phyloP scores from a whole-genome alignment of 2,113 vertebrate genomes.

The Petromus typicus region DNA sequence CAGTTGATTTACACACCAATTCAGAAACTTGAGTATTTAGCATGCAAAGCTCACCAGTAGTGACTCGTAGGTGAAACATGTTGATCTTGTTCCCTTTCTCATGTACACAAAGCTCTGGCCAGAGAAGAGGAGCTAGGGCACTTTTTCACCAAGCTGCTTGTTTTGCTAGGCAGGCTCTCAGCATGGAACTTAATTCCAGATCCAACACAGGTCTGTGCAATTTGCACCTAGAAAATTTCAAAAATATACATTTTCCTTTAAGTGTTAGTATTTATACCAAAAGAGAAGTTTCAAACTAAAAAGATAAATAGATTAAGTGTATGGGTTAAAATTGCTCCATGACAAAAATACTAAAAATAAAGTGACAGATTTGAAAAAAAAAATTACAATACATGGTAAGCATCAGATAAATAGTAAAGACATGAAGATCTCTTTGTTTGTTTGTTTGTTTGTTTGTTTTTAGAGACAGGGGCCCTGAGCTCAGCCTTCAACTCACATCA shows the following conservation, averaged over 20 bases:
- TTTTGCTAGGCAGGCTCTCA: neutral
- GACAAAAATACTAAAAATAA: slow-evolving; percentile 21
- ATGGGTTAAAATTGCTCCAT: neutral
- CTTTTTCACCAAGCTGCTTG: neutral
- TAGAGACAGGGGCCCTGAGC: too few relatives aligned
- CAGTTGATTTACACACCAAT: neutral
- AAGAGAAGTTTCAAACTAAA: neutral
- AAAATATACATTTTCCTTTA: neutral
- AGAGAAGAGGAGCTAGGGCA: neutral
- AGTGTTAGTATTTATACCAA: slow-evolving; percentile 12
- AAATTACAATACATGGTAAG: neutral
- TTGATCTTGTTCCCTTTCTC: neutral
- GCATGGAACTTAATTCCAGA: neutral
- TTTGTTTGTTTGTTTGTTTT: too few relatives aligned
- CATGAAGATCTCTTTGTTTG: neutral
- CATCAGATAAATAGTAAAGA: slow-evolving; percentile 18
- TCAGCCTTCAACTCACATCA: too few relatives aligned
- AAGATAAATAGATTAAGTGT: neutral
- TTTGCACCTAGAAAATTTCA: slow-evolving; percentile 7
- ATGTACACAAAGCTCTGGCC: neutral
- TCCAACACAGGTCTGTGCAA: neutral
- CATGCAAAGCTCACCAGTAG: neutral
- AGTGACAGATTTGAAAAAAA: slow-evolving; percentile 16
- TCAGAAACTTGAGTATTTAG: neutral
- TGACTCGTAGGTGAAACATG: neutral